A percentile compares a stretch with the other conserved stretches of the same genome.
phyloP scores from a whole-genome alignment of 2,113 vertebrate genomes.

The Hypanus sabinus region DNA sequence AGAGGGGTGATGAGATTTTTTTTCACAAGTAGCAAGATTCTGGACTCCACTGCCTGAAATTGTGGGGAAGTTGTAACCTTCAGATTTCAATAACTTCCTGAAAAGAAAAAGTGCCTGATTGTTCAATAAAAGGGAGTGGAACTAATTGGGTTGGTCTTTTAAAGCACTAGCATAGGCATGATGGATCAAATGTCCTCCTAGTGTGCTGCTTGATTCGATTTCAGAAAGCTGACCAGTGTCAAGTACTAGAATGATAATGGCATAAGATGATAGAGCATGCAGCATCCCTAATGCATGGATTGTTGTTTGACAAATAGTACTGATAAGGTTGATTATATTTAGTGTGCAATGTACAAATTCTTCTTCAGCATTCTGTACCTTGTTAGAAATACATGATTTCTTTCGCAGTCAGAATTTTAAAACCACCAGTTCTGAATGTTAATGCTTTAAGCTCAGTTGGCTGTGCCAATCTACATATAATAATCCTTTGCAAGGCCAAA shows the following conservation, averaged over 20 bases:
- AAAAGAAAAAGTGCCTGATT: neutral
- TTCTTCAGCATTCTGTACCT: neutral
- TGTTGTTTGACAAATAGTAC: neutral
- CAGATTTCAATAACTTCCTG: neutral
- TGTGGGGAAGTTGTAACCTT: neutral
- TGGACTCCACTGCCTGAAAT: neutral
- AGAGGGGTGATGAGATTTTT: neutral
- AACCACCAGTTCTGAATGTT: neutral
- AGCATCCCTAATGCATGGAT: neutral
- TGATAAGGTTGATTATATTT: neutral
- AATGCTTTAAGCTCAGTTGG: constrained; percentile 5
- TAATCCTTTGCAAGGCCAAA: constrained; percentile 24
- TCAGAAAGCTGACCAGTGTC: neutral
- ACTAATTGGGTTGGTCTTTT: neutral
- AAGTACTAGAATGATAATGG: neutral
- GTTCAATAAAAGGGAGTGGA: neutral
- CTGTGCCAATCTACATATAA: constrained; percentile 20
- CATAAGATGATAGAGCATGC: neutral
- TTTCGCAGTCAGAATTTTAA: neutral
- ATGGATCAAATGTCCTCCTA: neutral
- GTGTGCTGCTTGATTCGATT: neutral
- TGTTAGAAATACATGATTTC: neutral
- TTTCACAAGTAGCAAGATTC: neutral
- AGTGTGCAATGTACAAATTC: neutral
- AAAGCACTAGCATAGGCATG: neutral